Base-by-base conservation (phyloP, 2,888 invertebrate genomes). In the Phragmatobia fuliginosa region DNA sequence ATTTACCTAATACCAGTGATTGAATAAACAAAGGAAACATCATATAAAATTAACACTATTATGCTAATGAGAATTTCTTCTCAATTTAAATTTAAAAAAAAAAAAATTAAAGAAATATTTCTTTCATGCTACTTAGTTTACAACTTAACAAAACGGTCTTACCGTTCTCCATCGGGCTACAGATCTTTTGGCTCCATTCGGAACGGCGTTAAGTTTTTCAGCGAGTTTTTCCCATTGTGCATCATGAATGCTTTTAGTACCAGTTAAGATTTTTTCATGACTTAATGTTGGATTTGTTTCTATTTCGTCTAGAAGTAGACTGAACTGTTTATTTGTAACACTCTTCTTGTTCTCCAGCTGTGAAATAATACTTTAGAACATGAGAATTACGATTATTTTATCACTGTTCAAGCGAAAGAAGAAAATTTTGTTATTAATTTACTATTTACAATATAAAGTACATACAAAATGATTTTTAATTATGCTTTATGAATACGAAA, bases 201-300 rank as follows among this genome's bases (percentile, higher is more conserved):
- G 68, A 5, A 68, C 65, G 45, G 65, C 58, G 49, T 71, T 71
- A 1, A 71, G 63, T 36, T 62, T 71, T 21, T 45, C 36, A 16
- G 49, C 65, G 28, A 71, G 71, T 25, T 62, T 52, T 11, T 66
- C 41, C 71, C 71, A 71, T 25, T 67, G 61, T 11, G 6, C 58
- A 21, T 68, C 61, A 28, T 60, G 52, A 7, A 67, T 52, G 6
- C 38, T 56, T 14, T 25, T 38, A 5, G 21, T 61, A 4, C 60
- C 60, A 18, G n/a, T 61, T 52, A 64, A 45, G 14, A 60, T 49
- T 56, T 32, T 33, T 8, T 71, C 64, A 41, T 65, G 52, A 14
- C 38, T 38, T 45, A 71, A 31, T 36, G 52, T 56, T 28, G 71
- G 71, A 31, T 65, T 61, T 3, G 18, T 58, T 49, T 71, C 68